A percentile compares a stretch with the other conserved stretches of the same genome.
Conservation (phyloP, 2,113 vertebrate genomes). For the Salvelinus sp. region DNA sequence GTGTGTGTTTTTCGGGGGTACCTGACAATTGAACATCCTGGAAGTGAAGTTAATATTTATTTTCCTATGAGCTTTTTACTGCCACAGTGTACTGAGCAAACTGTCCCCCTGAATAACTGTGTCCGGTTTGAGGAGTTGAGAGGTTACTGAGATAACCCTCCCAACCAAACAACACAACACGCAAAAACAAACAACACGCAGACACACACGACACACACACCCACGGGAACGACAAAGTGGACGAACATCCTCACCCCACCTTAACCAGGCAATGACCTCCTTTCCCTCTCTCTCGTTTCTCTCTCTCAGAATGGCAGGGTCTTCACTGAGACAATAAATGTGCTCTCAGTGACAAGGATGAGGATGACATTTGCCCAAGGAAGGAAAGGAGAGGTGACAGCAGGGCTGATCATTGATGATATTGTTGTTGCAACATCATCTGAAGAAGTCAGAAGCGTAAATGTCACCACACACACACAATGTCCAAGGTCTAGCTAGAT, state of each 20-base stretch:
- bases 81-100: slow-evolving; percentile 40
- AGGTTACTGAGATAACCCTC: slow-evolving; percentile 68
- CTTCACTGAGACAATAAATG: slow-evolving; percentile 71
- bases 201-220: slow-evolving; percentile 27
- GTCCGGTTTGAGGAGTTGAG: slow-evolving; percentile 18
- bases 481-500: too few species aligned
- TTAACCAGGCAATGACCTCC: slow-evolving; percentile 53
- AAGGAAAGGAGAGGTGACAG: slow-evolving; percentile 32
- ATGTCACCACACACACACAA: too few species aligned
- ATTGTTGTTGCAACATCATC: neutral
- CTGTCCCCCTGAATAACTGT: neutral
- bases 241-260: slow-evolving; percentile 53
- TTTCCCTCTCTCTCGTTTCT: slow-evolving; percentile 22
- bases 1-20: slow-evolving; percentile 28
- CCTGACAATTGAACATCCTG: slow-evolving; percentile 62
- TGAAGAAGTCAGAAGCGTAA: neutral
- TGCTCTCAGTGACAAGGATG: slow-evolving; percentile 71
- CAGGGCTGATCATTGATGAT: neutral
- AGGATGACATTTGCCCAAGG: slow-evolving; percentile 74
- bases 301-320: slow-evolving; percentile 63
- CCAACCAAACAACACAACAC: neutral
- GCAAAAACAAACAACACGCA: neutral
- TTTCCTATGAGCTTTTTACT: slow-evolving; percentile 63
- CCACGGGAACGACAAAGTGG: slow-evolving; percentile 34
- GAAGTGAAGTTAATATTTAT: slow-evolving; percentile 58